Conservation (phyloP, 2,113 vertebrate genomes). For the Cynocephalus volans region DNA sequence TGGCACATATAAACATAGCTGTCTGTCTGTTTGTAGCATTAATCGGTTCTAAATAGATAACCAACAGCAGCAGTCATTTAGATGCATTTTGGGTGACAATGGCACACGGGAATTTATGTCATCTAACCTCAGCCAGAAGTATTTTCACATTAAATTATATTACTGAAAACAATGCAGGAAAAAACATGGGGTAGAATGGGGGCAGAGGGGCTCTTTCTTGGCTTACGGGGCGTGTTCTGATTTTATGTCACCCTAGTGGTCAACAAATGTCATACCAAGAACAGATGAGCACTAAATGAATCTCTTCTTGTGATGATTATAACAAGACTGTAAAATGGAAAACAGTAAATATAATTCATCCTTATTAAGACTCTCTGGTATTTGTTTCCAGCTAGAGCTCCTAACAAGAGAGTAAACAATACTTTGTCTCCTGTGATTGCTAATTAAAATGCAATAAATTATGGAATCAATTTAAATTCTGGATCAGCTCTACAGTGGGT, state of each 20-base stretch:
- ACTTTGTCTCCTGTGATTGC: constrained; percentile 83
- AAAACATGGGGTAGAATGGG: not conserved
- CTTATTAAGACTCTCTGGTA: constrained; percentile 83
- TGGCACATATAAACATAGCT: not conserved
- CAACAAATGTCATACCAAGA: constrained; percentile 85
- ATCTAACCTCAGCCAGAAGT: constrained; percentile 60
- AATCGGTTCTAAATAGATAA: constrained; percentile 70
- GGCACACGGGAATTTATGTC: constrained; percentile 57
- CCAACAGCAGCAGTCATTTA: constrained; percentile 6
- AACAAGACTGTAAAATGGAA: constrained; percentile 84
- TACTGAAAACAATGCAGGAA: constrained; percentile 66
- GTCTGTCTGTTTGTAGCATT: not conserved
- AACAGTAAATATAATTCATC: constrained; percentile 84
- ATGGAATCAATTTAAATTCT: constrained; percentile 86
- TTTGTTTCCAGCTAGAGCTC: constrained; percentile 77
- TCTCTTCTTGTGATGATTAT: constrained; percentile 85
- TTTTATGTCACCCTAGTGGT: constrained; percentile 84
- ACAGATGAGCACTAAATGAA: constrained; percentile 84
- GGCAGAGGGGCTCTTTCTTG: not conserved
- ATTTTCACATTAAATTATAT: constrained; percentile 78
- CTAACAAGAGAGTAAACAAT: constrained; percentile 85
- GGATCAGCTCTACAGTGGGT: constrained; percentile 77
- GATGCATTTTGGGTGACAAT: constrained; percentile 68
- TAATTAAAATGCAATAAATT: constrained; percentile 88
- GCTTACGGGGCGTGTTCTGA: constrained; percentile 17